Evolutionary conservation across 2,888 invertebrate genomes (phyloP), one percentile per base, ranked within the genome.

Genomic region (Drosophila stalkeri): DNA sequence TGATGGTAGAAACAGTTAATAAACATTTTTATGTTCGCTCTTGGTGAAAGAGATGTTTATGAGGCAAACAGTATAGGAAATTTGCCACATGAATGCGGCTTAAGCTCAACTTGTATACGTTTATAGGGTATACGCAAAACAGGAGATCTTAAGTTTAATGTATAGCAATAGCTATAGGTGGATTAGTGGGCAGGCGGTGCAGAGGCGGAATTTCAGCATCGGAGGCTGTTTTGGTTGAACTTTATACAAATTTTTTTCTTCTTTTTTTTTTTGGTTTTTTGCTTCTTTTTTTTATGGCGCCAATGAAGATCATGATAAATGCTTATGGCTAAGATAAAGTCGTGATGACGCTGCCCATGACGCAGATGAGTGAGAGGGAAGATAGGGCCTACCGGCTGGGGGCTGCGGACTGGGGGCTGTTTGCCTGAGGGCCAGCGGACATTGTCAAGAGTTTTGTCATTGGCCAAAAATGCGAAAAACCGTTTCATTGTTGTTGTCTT

Each of bases 401-500:
- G 46, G 14, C 14, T 16, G 12, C 8, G 4, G 41, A 5, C 37
- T 20, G 12, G 6, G 8, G 47, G 37, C 37, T 14, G 37, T 5
- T 37, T 14, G 37, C 37, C 49, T n/a, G 55, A 63, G 73, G 72
- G 64, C 65, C 52, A 63, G 64, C 33, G 62, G 62, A 39, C 54
- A 70, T 77, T 74, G 54, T 68, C 82, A 77, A 87, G 71, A 60
- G 82, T 56, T 72, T 85, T 85, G 88, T 85, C 84, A 89, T 89
- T 87, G 84, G 72, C 57, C 77, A 74, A 85, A 77, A 60, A 64
- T 72, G 64, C 55, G 56, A 47, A 31, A 67, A 47, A 56, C 70
- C 56, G 57, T 67, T 66, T 54, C 12, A 23, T 20, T 33, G 59
- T 44, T 46, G n/a, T 11, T 56, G n/a, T 51, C 12, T 14, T 27